These are phyloP conservation scores for Agelastica alni DNA, from an alignment of 2,888 invertebrate species.

Conservation along the genomic window DNA sequence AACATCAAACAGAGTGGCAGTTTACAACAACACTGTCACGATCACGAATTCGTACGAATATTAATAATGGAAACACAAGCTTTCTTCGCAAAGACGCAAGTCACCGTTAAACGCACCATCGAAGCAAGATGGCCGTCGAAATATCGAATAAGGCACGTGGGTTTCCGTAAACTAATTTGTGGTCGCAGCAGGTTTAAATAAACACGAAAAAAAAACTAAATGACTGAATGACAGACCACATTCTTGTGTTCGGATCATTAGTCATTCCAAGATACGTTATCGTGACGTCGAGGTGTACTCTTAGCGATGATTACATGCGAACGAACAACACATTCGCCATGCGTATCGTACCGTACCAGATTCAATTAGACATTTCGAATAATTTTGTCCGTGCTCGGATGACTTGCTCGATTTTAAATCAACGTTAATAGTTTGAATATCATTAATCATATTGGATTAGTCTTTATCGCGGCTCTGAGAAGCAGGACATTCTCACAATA, in stretches of 20 bases:
- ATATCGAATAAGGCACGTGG: conserved; percentile 48
- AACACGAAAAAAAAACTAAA: conserved; percentile 64
- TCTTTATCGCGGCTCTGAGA: not conserved
- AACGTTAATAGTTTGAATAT: conserved; percentile 16
- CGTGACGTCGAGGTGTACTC: conserved; percentile 55
- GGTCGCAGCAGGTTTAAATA: conserved; percentile 66
- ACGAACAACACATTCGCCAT: conserved; percentile 34
- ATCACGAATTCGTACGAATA: conserved; percentile 19
- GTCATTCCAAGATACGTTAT: conserved; percentile 56
- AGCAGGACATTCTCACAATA: not conserved
- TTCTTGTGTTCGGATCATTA: conserved; percentile 58
- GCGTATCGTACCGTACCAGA: conserved; percentile 32
- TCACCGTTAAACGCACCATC: conserved; percentile 8
- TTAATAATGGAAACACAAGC: conserved; percentile 13
- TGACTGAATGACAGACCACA: conserved; percentile 66
- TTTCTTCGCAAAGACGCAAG: conserved; percentile 9
- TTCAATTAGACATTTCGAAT: conserved; percentile 38
- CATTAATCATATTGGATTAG: conserved; percentile 19
- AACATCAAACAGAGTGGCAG: conserved; percentile 28
- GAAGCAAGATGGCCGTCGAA: conserved; percentile 11
- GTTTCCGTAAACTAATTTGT: conserved; percentile 66
- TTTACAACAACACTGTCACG: conserved; percentile 26
- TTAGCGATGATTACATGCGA: conserved; percentile 53
- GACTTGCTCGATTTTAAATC: conserved; percentile 24
- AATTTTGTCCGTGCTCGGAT: conserved; percentile 20